Percentiles rank a stretch among this genome's conserved stretches.
Conservation (phyloP, 2,797 vertebrate species). For the Streptopelia turtur region DNA sequence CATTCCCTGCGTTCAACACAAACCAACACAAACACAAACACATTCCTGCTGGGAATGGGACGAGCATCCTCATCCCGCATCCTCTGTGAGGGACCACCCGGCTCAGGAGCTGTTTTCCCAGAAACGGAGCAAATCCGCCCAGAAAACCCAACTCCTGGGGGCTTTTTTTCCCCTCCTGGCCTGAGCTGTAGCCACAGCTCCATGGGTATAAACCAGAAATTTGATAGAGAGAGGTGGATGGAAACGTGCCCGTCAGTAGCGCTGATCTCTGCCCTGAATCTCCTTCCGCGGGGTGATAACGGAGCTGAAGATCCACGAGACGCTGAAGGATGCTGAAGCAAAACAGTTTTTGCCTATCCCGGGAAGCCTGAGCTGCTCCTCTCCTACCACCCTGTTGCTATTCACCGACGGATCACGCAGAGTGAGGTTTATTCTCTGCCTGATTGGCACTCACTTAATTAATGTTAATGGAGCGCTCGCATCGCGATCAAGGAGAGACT, state of each 20-base stretch:
- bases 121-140: fast-evolving
- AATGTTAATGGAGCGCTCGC: constrained; percentile 47
- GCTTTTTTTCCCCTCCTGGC: too few relatives aligned
- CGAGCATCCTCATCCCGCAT: not conserved
- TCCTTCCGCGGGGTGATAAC: not conserved
- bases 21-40: not conserved
- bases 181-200: not conserved
- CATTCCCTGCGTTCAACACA: fast-evolving
- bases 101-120: not conserved
- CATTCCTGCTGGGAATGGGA: fast-evolving
- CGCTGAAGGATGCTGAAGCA: not conserved
- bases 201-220: fast-evolving
- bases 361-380: not conserved
- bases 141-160: not conserved
- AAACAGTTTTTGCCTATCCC: not conserved
- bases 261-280: not conserved
- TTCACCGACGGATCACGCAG: not conserved
- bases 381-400: not conserved
- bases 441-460: constrained; percentile 62
- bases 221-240: not conserved
- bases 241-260: fast-evolving
- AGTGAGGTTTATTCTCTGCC: constrained; percentile 22
- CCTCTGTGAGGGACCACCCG: fast-evolving
- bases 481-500: constrained; percentile 63
- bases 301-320: not conserved